Base-by-base conservation (phyloP, 2,888 invertebrate genomes). In the Selenia dentaria region DNA sequence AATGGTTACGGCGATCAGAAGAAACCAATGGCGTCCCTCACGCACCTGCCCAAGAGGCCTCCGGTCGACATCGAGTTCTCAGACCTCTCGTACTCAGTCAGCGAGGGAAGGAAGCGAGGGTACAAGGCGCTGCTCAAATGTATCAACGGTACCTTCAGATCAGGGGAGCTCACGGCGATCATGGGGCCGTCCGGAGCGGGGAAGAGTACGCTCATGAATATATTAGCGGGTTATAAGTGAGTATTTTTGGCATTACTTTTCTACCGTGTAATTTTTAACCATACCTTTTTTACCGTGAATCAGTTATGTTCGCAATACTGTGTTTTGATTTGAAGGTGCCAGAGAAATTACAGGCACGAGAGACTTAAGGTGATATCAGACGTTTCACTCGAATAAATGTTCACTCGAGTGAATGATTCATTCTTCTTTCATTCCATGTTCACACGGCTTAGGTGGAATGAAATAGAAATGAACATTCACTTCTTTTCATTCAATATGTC, bases 151-250 rank as follows among this genome's bases (percentile, higher is more conserved):
- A 95, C 95, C 71, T 97, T 98, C 78, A 92, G 93, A 61, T 96
- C 96, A 51, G 97, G 98, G n/a, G 96, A 98, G 73, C 91, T 98
- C 62, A 97, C 97, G 0, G 98, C 97, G 18, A 98, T 98, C 48
- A 98, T 98, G 98, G 98, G 98, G 20, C 98, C 98, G 18, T 98
- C 98, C 0, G 93, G 93, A 0, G 93, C 93, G 8, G 93, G 93
- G 27, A 96, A 96, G 70, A 96, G 94, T 71, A 96, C 96, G 0
- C 92, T 96, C 6, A 96, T 96, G 96, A 97, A 97, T 74, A 96
- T 96, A 62, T 90, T 97, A 62, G 96, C 96, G 32, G 96, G 96
- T 54, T 96, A 96, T 91, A 96, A 95, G 96, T 96, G 79, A 92
- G 93, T 91, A 31, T 5, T 13, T 26, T 22, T 25, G 8, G 2